A percentile compares a stretch with the other conserved stretches of the same genome.
phyloP scores from a whole-genome alignment of 2,888 invertebrate species.

The Chrysolina haemoptera region DNA sequence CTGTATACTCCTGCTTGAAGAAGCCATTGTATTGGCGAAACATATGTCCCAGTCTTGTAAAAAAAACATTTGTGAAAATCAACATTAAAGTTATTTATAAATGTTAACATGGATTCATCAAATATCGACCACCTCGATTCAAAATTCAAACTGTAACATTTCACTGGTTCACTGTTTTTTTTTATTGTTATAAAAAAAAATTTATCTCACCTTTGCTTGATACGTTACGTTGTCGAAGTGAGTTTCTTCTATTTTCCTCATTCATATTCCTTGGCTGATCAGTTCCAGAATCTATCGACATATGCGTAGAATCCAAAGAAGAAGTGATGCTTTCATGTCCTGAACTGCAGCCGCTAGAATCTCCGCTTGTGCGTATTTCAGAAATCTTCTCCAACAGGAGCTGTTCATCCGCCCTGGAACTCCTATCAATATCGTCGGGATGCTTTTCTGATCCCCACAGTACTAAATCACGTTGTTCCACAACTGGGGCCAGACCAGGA shows the following conservation, averaged over 20 bases:
- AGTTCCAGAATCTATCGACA: constrained; percentile 71
- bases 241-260: constrained; percentile 55
- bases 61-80: too few relatives aligned
- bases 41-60: too few relatives aligned
- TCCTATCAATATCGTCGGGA: constrained; percentile 53
- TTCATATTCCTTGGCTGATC: constrained; percentile 62
- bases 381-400: constrained; percentile 59
- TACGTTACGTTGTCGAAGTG: constrained; percentile 59
- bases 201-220: constrained; percentile 48
- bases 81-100: too few relatives aligned
- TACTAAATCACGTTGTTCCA: constrained; percentile 48
- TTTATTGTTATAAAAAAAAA: too few relatives aligned
- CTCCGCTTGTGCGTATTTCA: constrained; percentile 61
- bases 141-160: too few relatives aligned
- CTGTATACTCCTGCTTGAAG: too few relatives aligned
- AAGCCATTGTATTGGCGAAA: too few relatives aligned
- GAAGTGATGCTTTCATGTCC: constrained; percentile 74
- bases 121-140: too few relatives aligned
- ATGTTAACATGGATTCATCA: too few relatives aligned
- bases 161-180: too few relatives aligned
- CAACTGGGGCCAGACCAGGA: constrained; percentile 73
- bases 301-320: constrained; percentile 72
- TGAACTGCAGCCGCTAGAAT: constrained; percentile 74
- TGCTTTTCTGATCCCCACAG: constrained; percentile 62
- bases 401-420: constrained; percentile 62